These are phyloP conservation scores for Lycocerus yunnanus DNA, from an alignment of 2,888 invertebrate species.

Conservation along the genomic window DNA sequence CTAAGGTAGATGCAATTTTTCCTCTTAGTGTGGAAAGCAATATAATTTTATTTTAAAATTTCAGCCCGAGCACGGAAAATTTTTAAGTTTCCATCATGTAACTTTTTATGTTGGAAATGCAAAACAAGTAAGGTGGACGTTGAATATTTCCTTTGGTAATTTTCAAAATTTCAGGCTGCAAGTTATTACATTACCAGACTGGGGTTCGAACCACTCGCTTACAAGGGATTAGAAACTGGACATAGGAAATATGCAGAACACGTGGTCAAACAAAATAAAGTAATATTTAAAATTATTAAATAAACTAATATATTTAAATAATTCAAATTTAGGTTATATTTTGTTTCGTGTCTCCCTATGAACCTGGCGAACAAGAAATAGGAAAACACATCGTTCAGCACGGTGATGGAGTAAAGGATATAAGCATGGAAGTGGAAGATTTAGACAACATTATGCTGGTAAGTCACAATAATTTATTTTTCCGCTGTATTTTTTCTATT, in stretches of 20 bases:
- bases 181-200: conserved; percentile 89
- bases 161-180: conserved; percentile 72
- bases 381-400: conserved; percentile 83
- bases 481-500: not conserved
- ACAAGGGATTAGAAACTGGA: conserved; percentile 95
- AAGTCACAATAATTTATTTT: conserved; percentile 27
- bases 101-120: conserved; percentile 98
- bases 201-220: conserved; percentile 92
- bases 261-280: conserved; percentile 89
- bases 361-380: conserved; percentile 76
- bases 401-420: conserved; percentile 96
- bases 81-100: conserved; percentile 90
- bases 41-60: conserved; percentile 33
- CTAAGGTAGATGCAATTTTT: conserved; percentile 60
- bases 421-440: conserved; percentile 94
- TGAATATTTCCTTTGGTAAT: not conserved
- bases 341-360: conserved; percentile 89
- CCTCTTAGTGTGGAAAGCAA: not conserved
- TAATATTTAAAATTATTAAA: conserved; percentile 51
- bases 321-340: conserved; percentile 74
- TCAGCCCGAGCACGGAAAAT: conserved; percentile 77
- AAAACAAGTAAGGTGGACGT: conserved; percentile 74
- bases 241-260: conserved; percentile 82
- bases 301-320: conserved; percentile 9
- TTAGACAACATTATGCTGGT: conserved; percentile 83